Percentiles rank a stretch among this genome's conserved stretches.
phyloP scores from a whole-genome alignment of 2,113 vertebrate genomes.

The Erythrolamprus reginae region DNA sequence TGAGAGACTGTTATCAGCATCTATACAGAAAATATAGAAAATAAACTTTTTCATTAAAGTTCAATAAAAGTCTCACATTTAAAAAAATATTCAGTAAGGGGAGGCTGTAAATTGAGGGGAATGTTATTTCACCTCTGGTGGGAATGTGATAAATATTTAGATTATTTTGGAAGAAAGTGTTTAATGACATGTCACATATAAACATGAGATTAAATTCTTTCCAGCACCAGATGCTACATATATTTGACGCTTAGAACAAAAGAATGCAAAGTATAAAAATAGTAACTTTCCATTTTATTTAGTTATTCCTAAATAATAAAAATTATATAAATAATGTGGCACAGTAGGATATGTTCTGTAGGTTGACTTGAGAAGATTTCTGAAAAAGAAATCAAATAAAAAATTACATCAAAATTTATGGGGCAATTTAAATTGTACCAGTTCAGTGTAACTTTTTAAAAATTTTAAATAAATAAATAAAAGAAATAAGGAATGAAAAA shows the following conservation, averaged over 20 bases:
- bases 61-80: not conserved
- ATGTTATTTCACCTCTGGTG: not conserved
- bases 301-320: not conserved
- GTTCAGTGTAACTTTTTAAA: not conserved
- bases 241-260: not conserved
- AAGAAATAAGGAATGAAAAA: not conserved
- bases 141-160: not conserved
- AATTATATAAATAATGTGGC: not conserved
- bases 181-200: not conserved
- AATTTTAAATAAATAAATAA: not conserved
- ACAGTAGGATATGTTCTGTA: not conserved
- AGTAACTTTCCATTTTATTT: not conserved
- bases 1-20: not conserved
- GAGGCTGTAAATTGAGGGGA: not conserved
- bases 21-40: not conserved
- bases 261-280: not conserved
- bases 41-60: no score
- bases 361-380: not conserved
- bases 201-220: not conserved
- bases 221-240: not conserved
- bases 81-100: not conserved
- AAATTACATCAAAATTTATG: not conserved
- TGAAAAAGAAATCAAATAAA: not conserved
- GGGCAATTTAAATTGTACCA: not conserved
- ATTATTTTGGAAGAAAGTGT: not conserved